Percentiles rank a stretch among this genome's conserved stretches.
phyloP scores from a whole-genome alignment of 2,888 invertebrate genomes.

The Kryphioiulus occultus region DNA sequence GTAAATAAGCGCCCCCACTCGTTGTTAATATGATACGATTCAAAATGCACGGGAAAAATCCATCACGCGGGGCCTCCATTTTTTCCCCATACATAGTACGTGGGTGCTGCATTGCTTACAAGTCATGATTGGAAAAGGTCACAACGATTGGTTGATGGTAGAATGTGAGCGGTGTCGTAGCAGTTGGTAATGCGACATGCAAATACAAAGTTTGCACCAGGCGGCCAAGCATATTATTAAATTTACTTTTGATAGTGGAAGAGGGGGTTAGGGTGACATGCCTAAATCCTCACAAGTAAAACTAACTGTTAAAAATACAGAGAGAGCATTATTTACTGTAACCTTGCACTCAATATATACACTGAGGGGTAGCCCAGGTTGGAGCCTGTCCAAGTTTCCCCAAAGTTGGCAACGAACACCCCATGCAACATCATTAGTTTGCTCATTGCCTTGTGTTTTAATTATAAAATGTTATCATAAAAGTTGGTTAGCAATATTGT shows the following conservation, averaged over 20 bases:
- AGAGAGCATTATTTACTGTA: background rate
- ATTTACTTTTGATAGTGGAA: background rate
- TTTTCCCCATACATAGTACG: background rate
- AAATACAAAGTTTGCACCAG: background rate
- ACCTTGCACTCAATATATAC: background rate
- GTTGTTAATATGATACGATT: background rate
- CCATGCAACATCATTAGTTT: background rate
- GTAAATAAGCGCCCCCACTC: background rate
- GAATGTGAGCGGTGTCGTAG: background rate
- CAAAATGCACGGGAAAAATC: background rate
- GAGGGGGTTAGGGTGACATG: background rate
- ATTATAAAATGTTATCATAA: too few species aligned
- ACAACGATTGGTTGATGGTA: background rate
- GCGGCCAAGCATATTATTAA: conserved; percentile 17
- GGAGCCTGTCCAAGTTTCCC: background rate
- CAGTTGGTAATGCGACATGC: background rate
- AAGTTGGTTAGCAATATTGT: too few species aligned
- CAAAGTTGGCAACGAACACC: too few species aligned
- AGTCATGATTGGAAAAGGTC: background rate
- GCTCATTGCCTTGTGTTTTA: too few species aligned
- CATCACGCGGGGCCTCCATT: background rate
- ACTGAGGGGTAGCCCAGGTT: background rate
- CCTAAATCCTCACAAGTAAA: background rate
- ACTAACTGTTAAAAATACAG: background rate
- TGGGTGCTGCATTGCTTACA: background rate